These are phyloP conservation scores for Sarcophaga peregrina DNA, from an alignment of 1,140 invertebrate genomes.

Conservation along the genomic window DNA sequence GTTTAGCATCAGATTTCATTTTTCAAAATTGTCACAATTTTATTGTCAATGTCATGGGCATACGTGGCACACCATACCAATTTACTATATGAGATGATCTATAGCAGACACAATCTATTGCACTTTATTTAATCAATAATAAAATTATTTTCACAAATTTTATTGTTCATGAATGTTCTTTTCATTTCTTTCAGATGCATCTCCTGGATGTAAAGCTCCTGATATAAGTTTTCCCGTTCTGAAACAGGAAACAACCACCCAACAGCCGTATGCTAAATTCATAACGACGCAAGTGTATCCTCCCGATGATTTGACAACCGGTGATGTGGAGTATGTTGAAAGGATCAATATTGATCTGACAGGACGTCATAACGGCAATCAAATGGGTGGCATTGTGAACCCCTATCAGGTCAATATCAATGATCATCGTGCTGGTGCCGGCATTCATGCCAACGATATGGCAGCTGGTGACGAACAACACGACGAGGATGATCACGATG, in stretches of 20 bases:
- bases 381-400: slow-evolving; percentile 58
- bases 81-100: too few relatives aligned
- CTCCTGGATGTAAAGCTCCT: slow-evolving; percentile 63
- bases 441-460: slow-evolving; percentile 40
- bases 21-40: too few relatives aligned
- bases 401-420: slow-evolving; percentile 60
- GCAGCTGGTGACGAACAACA: slow-evolving; percentile 53
- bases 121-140: background rate
- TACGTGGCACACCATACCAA: too few relatives aligned
- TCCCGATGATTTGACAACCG: slow-evolving; percentile 64
- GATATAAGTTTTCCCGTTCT: slow-evolving; percentile 65
- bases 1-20: too few relatives aligned
- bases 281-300: slow-evolving; percentile 65
- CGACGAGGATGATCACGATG: slow-evolving; percentile 53
- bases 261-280: slow-evolving; percentile 65
- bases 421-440: slow-evolving; percentile 53
- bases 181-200: slow-evolving; percentile 55
- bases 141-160: slow-evolving; percentile 41
- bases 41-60: too few relatives aligned
- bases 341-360: slow-evolving; percentile 54
- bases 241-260: slow-evolving; percentile 63
- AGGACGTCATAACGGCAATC: slow-evolving; percentile 49
- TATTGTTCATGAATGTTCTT: slow-evolving; percentile 11
- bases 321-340: slow-evolving; percentile 63
- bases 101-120: too few relatives aligned